Conservation (phyloP, 1,140 invertebrate species). For the Conus betulinus region DNA sequence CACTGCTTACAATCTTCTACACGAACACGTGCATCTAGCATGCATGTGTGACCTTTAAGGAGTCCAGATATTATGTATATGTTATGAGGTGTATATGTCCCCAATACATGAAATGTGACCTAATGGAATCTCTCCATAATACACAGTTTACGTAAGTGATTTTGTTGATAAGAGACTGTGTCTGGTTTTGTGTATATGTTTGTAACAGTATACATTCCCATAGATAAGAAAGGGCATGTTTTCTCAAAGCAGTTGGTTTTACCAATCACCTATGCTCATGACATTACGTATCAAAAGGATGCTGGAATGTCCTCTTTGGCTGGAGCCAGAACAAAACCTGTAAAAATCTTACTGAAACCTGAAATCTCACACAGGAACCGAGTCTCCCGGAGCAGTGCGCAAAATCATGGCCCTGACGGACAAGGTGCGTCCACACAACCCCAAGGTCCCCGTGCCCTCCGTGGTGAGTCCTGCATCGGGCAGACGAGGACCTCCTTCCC, state of each 20-base stretch:
- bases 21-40: too few relatives aligned
- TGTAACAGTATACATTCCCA: too few relatives aligned
- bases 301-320: conserved; percentile 9
- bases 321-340: neutral
- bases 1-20: too few relatives aligned
- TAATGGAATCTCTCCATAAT: too few relatives aligned
- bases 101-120: too few relatives aligned
- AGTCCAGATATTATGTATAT: too few relatives aligned
- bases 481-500: conserved; percentile 80
- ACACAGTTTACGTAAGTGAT: too few relatives aligned
- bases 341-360: conserved; percentile 20
- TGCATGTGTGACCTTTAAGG: too few relatives aligned
- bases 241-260: neutral
- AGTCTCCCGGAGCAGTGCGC: conserved; percentile 95
- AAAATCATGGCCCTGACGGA: conserved; percentile 91
- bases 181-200: too few relatives aligned
- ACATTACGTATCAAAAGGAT: neutral
- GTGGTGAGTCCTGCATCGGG: conserved; percentile 77
- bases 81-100: too few relatives aligned
- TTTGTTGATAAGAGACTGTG: too few relatives aligned
- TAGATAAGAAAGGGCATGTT: too few relatives aligned
- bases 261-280: neutral
- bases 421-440: conserved; percentile 84
- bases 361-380: conserved; percentile 81
- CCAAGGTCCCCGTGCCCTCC: conserved; percentile 67